phyloP scores from a whole-genome alignment of 64 coral and sea anemone genomes.

The Montipora sp. region DNA sequence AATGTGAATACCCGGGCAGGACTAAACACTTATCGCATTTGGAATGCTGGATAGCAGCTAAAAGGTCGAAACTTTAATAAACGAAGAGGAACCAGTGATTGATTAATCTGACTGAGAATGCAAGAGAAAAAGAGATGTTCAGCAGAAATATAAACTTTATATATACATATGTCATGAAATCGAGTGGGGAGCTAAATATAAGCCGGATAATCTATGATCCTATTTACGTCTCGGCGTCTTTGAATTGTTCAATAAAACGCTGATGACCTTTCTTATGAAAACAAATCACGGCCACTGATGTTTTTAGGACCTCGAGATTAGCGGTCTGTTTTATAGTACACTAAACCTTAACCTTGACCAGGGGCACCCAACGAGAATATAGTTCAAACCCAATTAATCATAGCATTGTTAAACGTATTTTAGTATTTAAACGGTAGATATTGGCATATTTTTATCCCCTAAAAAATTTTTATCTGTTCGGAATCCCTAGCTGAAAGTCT shows the following conservation, averaged over 20 bases:
- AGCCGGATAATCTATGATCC: background rate
- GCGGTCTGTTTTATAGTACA: no score
- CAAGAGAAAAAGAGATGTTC: background rate
- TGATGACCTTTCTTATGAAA: background rate
- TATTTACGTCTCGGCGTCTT: background rate
- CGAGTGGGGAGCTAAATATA: background rate
- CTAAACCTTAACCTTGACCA: no score
- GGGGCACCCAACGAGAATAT: no score
- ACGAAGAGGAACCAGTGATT: background rate
- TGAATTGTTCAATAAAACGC: background rate
- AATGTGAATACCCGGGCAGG: background rate
- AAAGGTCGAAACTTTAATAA: background rate
- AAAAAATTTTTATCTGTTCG: no score
- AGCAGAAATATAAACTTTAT: background rate
- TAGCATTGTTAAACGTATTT: no score
- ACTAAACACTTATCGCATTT: background rate
- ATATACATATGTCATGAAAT: background rate
- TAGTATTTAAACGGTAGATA: no score
- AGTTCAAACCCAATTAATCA: no score
- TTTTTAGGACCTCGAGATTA: background rate
- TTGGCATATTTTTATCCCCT: no score
- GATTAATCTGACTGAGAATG: constrained; percentile 28
- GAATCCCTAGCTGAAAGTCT: no score
- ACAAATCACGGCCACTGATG: background rate
- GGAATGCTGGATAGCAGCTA: constrained; percentile 11